A percentile compares a stretch with the other conserved stretches of the same genome.
phyloP scores from a whole-genome alignment of 2,888 invertebrate species.

The Amphipyra berbera region DNA sequence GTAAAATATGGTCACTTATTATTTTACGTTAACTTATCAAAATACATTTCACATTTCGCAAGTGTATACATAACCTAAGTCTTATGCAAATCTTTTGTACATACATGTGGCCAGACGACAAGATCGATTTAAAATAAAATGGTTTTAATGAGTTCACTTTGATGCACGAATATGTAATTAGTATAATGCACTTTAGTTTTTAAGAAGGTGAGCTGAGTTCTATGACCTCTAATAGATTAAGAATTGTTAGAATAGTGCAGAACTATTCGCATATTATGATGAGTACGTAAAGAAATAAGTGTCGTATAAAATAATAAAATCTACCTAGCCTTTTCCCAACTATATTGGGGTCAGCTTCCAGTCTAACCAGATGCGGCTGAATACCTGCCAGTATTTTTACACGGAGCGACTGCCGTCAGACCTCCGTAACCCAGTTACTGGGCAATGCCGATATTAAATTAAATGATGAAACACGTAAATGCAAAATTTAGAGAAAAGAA shows the following conservation, averaged over 20 bases:
- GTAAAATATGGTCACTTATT: too few relatives aligned
- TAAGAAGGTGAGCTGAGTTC: background rate
- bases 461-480: background rate
- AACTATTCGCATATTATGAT: too few relatives aligned
- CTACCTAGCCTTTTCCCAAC: too few relatives aligned
- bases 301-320: too few relatives aligned
- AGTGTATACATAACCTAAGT: constrained; percentile 10
- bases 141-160: constrained; percentile 8
- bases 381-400: too few relatives aligned
- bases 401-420: too few relatives aligned
- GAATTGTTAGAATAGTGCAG: too few relatives aligned
- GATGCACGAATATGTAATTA: constrained; percentile 7
- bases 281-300: too few relatives aligned
- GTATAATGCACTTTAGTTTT: constrained; percentile 1
- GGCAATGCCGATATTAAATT: too few relatives aligned
- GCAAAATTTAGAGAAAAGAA: background rate
- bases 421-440: too few relatives aligned
- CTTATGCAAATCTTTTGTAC: constrained; percentile 7
- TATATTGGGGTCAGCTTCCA: too few relatives aligned
- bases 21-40: background rate
- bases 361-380: too few relatives aligned
- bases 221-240: constrained; percentile 17
- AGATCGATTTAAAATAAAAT: constrained; percentile 17
- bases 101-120: background rate
- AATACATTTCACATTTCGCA: constrained; percentile 1